Conservation (phyloP, 2,113 vertebrate species). For the Sciurus niger region DNA sequence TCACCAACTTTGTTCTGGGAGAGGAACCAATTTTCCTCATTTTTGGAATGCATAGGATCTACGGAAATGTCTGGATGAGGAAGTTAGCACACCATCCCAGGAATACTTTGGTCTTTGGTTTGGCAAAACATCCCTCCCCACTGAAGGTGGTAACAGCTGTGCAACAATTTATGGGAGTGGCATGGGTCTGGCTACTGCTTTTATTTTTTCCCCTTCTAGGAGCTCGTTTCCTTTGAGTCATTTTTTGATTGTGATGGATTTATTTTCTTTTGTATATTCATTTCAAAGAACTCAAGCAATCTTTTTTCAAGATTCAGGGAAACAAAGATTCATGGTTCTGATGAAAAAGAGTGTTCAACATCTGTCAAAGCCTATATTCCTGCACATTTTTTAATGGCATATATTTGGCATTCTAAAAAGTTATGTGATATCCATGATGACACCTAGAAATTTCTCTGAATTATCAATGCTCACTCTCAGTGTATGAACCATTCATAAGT, state of each 20-base stretch:
- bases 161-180: constrained; percentile 14
- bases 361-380: constrained; percentile 33
- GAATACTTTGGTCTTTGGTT: constrained; percentile 56
- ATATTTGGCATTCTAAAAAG: constrained; percentile 55
- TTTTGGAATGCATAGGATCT: background rate
- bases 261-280: constrained; percentile 71
- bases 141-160: constrained; percentile 40
- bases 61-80: background rate
- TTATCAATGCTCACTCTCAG: background rate
- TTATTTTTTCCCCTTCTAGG: constrained; percentile 50
- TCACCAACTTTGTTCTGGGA: constrained; percentile 49
- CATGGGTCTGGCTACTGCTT: background rate
- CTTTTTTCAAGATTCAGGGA: constrained; percentile 67
- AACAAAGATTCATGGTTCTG: constrained; percentile 73
- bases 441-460: constrained; percentile 23
- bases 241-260: constrained; percentile 66
- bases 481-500: background rate
- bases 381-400: constrained; percentile 8
- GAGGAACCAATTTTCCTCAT: constrained; percentile 24
- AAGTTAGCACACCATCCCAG: background rate
- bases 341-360: constrained; percentile 37
- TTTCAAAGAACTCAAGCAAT: constrained; percentile 63
- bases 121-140: constrained; percentile 13
- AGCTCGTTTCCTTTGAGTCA: constrained; percentile 72
- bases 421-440: constrained; percentile 42